Evolutionary conservation across 2,113 vertebrate genomes (phyloP).

Genomic region (Serilophus lunatus): DNA sequence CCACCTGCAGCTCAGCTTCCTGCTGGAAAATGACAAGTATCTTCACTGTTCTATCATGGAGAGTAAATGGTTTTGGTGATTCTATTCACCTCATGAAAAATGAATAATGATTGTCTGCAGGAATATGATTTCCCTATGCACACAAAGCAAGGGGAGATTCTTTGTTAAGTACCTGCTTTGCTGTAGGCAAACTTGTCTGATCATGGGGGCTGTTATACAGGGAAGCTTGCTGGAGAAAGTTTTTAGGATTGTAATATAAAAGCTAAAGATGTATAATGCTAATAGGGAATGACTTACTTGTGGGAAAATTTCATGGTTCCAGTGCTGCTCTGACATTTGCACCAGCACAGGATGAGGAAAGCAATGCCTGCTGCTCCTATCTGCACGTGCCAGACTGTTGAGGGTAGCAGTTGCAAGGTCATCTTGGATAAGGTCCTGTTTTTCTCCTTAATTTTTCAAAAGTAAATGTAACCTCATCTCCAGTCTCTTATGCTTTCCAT

Average conservation of each 20-base stretch:
- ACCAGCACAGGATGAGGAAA: not conserved
- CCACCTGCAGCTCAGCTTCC: not conserved
- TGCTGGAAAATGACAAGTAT: not conserved
- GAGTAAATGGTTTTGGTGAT: not conserved
- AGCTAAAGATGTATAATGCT: not conserved
- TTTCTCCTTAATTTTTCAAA: not conserved
- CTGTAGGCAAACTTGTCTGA: not conserved
- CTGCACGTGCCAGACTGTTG: not conserved
- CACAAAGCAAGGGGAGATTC: not conserved
- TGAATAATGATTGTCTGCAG: not conserved
- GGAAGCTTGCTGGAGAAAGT: not conserved
- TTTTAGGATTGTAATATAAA: not conserved
- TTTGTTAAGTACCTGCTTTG: not conserved
- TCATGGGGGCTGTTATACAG: not conserved
- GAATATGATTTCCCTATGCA: not conserved
- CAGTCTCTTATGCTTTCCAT: not conserved
- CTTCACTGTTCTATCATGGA: not conserved
- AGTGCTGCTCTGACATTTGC: not conserved
- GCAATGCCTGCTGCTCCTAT: not conserved
- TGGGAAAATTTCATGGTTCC: not conserved
- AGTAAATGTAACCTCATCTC: not conserved
- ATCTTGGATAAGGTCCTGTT: not conserved
- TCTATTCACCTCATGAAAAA: not conserved
- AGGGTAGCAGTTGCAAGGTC: not conserved
- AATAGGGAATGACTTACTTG: not conserved